Evolutionary conservation across 2,113 vertebrate genomes (phyloP), one percentile per base, ranked within the genome.

Genomic region (Uropsilus gracilis): DNA sequence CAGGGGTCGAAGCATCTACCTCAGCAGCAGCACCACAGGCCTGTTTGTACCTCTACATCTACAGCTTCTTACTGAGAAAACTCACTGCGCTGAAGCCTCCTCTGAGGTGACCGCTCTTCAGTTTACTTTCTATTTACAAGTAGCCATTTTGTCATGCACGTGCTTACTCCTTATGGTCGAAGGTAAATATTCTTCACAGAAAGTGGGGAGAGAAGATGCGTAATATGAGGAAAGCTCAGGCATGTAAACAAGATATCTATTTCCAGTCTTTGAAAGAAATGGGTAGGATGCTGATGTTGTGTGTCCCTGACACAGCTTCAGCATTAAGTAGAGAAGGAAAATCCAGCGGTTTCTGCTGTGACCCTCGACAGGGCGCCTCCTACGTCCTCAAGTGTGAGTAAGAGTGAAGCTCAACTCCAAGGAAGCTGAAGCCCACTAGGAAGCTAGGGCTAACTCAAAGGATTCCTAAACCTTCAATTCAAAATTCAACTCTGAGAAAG

Each of bases 81-180:
- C 34, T 78, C 86, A 59, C 34, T 53, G 5, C 37, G 61, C 59
- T 87, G 53, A 87, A 57, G 63, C 50, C 11, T 46, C 48, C 20
- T 80, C n/a, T 55, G 46, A 78, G 34, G 11, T 20, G 30, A n/a
- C 30, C 20, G 24, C 78, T 69, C 61, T 50, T 64, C 24, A 34
- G 57, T 87, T 96, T 90, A 14, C 69, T 90, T 96, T 92, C 55
- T 80, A 50, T 44, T 75, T 73, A 81, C 2, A 39, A 80, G 22
- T 71, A 83, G 63, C 14, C 2, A 24, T 48, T n/a, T 78, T 83
- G 17, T 83, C 83, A 72, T 59, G 57, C 64, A 66, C 59, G 26
- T 39, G 46, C 11, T 53, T 14, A 64, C 61, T 48, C 13, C 46
- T 87, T 68, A 53, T 55, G 48, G 69, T 75, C 71, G 57, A 76